Evolutionary conservation across 2,797 vertebrate genomes (phyloP).

Genomic region (Artibeus jamaicensis): DNA sequence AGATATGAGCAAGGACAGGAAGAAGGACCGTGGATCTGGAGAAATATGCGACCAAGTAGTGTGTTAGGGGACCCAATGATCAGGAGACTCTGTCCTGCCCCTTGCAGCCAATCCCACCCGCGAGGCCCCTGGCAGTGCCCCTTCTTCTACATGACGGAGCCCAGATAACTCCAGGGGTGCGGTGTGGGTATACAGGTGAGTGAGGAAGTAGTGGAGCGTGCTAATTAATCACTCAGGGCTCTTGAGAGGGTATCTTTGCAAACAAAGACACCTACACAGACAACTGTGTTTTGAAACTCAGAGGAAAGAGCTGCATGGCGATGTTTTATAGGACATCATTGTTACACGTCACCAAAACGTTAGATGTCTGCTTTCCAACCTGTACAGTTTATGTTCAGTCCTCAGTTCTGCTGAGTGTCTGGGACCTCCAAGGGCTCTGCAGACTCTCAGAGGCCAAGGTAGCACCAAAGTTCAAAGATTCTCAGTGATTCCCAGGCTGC

Average conservation of each 20-base stretch:
- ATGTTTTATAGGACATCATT: not conserved
- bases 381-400: not conserved
- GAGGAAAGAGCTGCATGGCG: not conserved
- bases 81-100: not conserved
- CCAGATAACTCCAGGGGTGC: too few relatives aligned
- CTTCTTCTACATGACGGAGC: not conserved
- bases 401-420: not conserved
- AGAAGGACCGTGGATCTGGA: not conserved
- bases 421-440: not conserved
- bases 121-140: not conserved
- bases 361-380: not conserved
- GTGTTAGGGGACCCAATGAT: not conserved
- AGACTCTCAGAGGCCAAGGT: not conserved
- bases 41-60: not conserved
- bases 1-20: not conserved
- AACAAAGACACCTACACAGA: not conserved
- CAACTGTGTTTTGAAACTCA: not conserved
- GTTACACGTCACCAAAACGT: not conserved
- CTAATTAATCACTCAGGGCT: not conserved
- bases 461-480: not conserved
- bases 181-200: rapidly evolving
- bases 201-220: rapidly evolving
- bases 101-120: not conserved
- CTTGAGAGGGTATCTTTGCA: not conserved
- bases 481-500: not conserved